These are phyloP conservation scores for Orcinus orca DNA, from an alignment of 2,113 vertebrate species.

Conservation along the genomic window DNA sequence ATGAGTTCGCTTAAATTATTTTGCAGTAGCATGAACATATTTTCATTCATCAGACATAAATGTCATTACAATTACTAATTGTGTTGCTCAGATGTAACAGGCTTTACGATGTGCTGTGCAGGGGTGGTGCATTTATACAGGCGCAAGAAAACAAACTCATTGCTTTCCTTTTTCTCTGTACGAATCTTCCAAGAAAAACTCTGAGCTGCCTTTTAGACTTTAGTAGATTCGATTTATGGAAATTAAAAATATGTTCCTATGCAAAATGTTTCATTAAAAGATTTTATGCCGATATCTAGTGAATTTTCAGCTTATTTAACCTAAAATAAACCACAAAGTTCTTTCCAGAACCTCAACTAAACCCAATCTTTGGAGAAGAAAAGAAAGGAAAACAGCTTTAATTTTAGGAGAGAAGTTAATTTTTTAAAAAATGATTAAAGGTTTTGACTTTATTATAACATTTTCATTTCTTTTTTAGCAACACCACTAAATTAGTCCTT, in stretches of 20 bases:
- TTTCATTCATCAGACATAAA: slow-evolving; percentile 18
- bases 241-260: slow-evolving; percentile 30
- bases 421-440: not conserved
- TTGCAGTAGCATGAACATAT: not conserved
- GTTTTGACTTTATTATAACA: not conserved
- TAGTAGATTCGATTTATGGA: slow-evolving; percentile 10
- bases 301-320: slow-evolving; percentile 47
- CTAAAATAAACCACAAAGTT: not conserved
- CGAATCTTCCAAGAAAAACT: slow-evolving; percentile 11
- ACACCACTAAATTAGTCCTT: not conserved
- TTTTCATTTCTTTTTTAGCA: not conserved
- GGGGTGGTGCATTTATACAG: not conserved
- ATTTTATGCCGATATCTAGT: slow-evolving; percentile 19
- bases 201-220: slow-evolving; percentile 9
- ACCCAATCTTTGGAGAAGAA: not conserved
- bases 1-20: slow-evolving; percentile 13
- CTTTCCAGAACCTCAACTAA: not conserved
- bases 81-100: not conserved
- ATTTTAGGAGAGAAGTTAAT: not conserved
- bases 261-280: not conserved
- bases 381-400: not conserved
- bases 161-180: not conserved
- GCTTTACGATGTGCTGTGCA: not conserved
- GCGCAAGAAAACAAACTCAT: not conserved
- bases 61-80: not conserved